A percentile compares a stretch with the other conserved stretches of the same genome.
Evolutionary conservation across 2,797 vertebrate genomes (phyloP).

Genomic region (Melanotaenia boesemani): DNA sequence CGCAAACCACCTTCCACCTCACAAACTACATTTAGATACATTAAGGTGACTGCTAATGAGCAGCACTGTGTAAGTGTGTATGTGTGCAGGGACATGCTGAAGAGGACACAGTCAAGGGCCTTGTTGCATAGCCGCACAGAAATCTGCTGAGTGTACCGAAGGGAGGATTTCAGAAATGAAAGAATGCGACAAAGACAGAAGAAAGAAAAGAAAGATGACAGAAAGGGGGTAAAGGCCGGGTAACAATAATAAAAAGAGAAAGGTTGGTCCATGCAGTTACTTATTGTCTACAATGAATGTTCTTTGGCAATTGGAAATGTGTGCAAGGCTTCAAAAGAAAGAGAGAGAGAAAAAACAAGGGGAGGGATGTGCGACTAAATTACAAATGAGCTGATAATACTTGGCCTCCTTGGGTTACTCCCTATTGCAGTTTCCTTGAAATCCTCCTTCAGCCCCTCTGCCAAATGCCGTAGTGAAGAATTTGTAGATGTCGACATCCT

Average conservation of each 20-base stretch:
- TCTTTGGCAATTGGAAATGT: constrained; percentile 60
- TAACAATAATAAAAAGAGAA: constrained; percentile 52
- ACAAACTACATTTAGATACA: constrained; percentile 80
- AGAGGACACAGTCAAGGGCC: constrained; percentile 71
- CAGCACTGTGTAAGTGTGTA: constrained; percentile 9
- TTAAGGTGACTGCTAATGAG: constrained; percentile 84
- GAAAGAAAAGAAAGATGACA: constrained; percentile 59
- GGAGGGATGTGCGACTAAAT: constrained; percentile 59
- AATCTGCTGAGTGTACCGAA: constrained; percentile 62
- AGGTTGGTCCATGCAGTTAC: constrained; percentile 43
- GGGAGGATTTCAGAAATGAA: constrained; percentile 59
- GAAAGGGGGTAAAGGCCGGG: constrained; percentile 45
- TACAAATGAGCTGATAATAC: constrained; percentile 75
- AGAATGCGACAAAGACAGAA: constrained; percentile 55
- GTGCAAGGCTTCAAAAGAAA: constrained; percentile 44
- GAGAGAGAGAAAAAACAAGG: constrained; percentile 17
- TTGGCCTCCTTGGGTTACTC: constrained; percentile 62
- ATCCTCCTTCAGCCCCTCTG: constrained; percentile 57
- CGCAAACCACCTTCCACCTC: constrained; percentile 77
- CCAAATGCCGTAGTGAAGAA: constrained; percentile 63
- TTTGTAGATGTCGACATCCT: constrained; percentile 68
- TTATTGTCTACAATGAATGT: constrained; percentile 40
- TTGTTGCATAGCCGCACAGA: constrained; percentile 50
- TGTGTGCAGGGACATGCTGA: constrained; percentile 12
- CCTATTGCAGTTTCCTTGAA: constrained; percentile 44